These are phyloP conservation scores for Sphaerophoria taeniata DNA, from an alignment of 2,888 invertebrate species.

Conservation along the genomic window DNA sequence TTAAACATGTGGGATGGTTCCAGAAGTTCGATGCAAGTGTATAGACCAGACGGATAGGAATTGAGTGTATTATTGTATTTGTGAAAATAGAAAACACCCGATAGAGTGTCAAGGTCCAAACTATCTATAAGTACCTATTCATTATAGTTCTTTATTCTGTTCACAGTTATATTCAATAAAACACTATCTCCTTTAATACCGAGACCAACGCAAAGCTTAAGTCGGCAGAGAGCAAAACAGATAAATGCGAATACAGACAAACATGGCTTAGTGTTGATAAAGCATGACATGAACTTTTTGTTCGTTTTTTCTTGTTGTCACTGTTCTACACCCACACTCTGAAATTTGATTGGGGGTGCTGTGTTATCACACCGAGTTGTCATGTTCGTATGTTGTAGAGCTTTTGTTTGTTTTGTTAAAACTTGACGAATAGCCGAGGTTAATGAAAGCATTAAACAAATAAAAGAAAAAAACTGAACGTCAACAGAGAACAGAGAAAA, in stretches of 20 bases:
- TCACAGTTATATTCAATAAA: slow-evolving; percentile 56
- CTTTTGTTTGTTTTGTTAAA: slow-evolving; percentile 33
- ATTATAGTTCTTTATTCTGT: slow-evolving; percentile 63
- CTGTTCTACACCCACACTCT: slow-evolving; percentile 22
- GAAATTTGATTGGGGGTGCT: background rate
- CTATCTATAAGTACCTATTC: slow-evolving; percentile 10
- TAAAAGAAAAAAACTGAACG: background rate
- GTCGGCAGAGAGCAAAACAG: slow-evolving; percentile 21
- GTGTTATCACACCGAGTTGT: slow-evolving; percentile 3
- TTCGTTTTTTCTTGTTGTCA: slow-evolving; percentile 10
- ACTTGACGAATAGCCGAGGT: background rate
- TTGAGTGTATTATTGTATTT: too few relatives aligned
- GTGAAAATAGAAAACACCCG: slow-evolving; percentile 43
- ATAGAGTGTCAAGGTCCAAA: slow-evolving; percentile 67
- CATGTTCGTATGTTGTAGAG: background rate
- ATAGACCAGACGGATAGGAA: too few relatives aligned
- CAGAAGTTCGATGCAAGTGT: background rate
- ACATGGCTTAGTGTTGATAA: background rate
- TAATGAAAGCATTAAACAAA: background rate
- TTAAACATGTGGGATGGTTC: background rate
- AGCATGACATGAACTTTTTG: slow-evolving; percentile 18
- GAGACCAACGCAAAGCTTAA: slow-evolving; percentile 1
- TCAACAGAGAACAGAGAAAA: background rate
- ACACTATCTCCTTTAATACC: slow-evolving; percentile 42
- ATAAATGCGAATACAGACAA: slow-evolving; percentile 6